Conservation (phyloP, 2,797 vertebrate genomes). For the Mormyrus proboscirostris region DNA sequence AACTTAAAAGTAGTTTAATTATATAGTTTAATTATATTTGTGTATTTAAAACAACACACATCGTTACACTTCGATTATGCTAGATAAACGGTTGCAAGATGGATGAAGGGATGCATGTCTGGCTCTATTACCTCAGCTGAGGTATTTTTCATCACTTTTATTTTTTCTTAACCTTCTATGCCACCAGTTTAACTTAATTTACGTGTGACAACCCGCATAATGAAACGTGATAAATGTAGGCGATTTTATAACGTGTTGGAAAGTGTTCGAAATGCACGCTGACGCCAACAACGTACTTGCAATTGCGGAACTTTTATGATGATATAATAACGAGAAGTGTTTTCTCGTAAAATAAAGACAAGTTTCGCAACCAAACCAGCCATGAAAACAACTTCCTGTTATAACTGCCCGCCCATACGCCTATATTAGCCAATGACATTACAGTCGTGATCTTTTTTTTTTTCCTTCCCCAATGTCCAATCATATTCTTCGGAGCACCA, state of each 20-base stretch:
- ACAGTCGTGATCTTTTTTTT: not conserved
- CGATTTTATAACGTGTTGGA: not conserved
- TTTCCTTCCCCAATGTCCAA: not conserved
- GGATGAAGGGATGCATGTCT: not conserved
- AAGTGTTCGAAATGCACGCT: not conserved
- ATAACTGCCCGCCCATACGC: not conserved
- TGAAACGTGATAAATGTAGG: not conserved
- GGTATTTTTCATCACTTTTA: not conserved
- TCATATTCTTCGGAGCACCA: not conserved
- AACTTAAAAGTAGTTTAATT: not conserved
- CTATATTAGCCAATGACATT: slow-evolving; percentile 12
- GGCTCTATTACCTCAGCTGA: not conserved
- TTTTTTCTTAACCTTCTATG: not conserved
- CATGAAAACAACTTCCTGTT: not conserved
- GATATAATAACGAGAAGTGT: not conserved
- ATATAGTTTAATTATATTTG: not conserved
- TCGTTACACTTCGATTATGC: not conserved
- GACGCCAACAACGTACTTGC: not conserved
- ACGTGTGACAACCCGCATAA: not conserved
- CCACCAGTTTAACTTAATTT: not conserved
- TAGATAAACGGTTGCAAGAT: not conserved
- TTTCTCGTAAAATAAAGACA: not conserved
- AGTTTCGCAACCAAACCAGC: not conserved
- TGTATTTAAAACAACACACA: not conserved
- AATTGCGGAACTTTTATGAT: not conserved